A percentile compares a stretch with the other conserved stretches of the same genome.
Evolutionary conservation across 1,140 invertebrate genomes (phyloP).

Genomic region (Camponotus pennsylvanicus): DNA sequence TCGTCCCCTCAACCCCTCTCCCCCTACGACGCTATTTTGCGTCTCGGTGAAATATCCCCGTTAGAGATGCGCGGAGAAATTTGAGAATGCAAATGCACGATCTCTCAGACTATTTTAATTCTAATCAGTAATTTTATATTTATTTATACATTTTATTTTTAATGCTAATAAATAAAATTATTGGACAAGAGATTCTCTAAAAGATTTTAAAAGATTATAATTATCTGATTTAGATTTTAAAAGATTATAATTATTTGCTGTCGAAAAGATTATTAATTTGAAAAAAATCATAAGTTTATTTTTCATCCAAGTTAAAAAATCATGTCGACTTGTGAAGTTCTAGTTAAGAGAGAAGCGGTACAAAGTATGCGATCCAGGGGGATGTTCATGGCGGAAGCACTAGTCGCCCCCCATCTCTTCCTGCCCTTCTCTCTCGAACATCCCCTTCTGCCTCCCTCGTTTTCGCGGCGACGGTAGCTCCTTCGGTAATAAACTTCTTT

Average conservation of each 20-base stretch:
- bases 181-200: not conserved
- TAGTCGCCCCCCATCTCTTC: not conserved
- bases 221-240: too few species aligned
- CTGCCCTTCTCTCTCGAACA: conserved; percentile 47
- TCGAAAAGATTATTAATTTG: not conserved
- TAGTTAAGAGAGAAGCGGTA: conserved; percentile 56
- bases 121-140: not conserved
- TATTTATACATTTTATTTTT: not conserved
- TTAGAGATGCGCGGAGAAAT: conserved; percentile 46
- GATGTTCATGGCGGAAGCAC: conserved; percentile 30
- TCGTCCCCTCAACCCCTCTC: conserved; percentile 10
- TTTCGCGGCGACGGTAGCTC: conserved; percentile 34
- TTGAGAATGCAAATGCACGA: not conserved
- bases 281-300: not conserved
- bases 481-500: conserved; percentile 77
- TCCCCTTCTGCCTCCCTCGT: conserved; percentile 30
- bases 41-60: conserved; percentile 49
- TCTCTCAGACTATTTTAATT: not conserved
- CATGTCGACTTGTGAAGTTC: conserved; percentile 18
- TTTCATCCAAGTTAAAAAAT: not conserved
- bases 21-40: conserved; percentile 27
- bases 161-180: not conserved
- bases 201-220: not conserved
- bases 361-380: conserved; percentile 24
- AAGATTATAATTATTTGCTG: not conserved